Base-by-base conservation (phyloP, 2,888 invertebrate species). In the Tetheella fluctuosa region DNA sequence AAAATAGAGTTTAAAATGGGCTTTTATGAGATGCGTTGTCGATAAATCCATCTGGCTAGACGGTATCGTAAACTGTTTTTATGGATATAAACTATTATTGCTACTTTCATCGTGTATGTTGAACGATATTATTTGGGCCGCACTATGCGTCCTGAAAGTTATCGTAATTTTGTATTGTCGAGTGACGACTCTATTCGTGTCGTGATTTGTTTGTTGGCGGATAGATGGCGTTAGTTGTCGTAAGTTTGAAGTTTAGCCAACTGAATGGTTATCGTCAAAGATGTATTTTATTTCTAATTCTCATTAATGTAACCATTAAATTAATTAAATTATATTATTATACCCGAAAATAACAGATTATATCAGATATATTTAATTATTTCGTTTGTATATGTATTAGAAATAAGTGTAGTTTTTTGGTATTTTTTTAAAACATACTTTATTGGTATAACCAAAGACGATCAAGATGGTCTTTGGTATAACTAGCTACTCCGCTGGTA, bases 31-130 rank as follows among this genome's bases (percentile, higher is more conserved):
- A 42, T 62, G 61, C 66, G 69, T 71, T 67, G 65, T 59, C 66
- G 67, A 74, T 85, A 83, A 83, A 83, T 77, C 65, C 76, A 80
- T 83, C 77, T 72, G 84, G 81, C 85, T 84, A 88, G 86, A 86
- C 86, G 71, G 73, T 77, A 77, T 85, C 86, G 79, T 88, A 87
- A 88, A 85, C 73, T 64, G 69, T 62, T 2, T 86, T 87, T 85
- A 88, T 84, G 75, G 79, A 69, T 74, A 77, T 79, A 75, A 79
- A 81, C 76, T 81, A 83, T 83, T 80, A 85, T 76, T 71, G 78
- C 67, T 67, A 72, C 76, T 81, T 72, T 79, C 76, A 75, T 71
- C 74, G 70, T 59, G 54, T 61, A 61, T 63, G 66, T 68, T 75
- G 54, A 48, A 42, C 59, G 56, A 58, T 62, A 59, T 63, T 37